Base-by-base conservation (phyloP, 2,888 invertebrate species). In the Siphonodentalium dalli region DNA sequence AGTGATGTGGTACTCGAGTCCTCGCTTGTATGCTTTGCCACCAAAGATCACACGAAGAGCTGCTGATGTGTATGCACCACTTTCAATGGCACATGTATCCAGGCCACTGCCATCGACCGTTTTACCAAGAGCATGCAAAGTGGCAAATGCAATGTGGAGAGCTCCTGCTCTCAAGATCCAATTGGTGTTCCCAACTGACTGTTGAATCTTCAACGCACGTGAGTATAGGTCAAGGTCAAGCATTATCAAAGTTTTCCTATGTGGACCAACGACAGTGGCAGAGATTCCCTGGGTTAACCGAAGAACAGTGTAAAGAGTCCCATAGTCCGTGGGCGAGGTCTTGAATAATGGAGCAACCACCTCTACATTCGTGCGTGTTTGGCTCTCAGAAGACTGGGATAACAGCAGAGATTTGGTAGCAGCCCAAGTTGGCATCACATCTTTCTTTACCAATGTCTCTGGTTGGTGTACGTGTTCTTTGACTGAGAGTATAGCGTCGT, bases 101-200 rank as follows among this genome's bases (percentile, higher is more conserved):
- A 47, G 2, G 24, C 57, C 53, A 31, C 46, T 53, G 13, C 27
- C 46, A 42, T 54, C 53, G 24, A 55, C 11, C n/a, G 44, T 46
- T 54, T 55, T 54, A 11, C 47, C 47, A 42, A 54, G 57, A 31
- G 37, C 53, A 37, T 57, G 57, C 38, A 57, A 43, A 23, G 47
- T 37, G 38, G 53, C 57, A 42, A 54, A 57, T 21, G 26, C 52
- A 42, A 47, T 57, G 28, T 47, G 53, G 11, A 46, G 43, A 31
- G n/a, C 42, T 3, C 41, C 47, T 54, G n/a, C n/a, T n/a, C n/a
- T n/a, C n/a, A n/a, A n/a, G n/a, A n/a, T n/a, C n/a, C n/a, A n/a
- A n/a, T n/a, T 57, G 38, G 37, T 54, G 39, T 57, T 54, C 8
- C 28, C 42, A 31, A 53, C 42, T 37, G 54, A 28, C 38, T 48